These are phyloP conservation scores for Chrysodeixis includens DNA, from an alignment of 2,888 invertebrate genomes.

Conservation along the genomic window DNA sequence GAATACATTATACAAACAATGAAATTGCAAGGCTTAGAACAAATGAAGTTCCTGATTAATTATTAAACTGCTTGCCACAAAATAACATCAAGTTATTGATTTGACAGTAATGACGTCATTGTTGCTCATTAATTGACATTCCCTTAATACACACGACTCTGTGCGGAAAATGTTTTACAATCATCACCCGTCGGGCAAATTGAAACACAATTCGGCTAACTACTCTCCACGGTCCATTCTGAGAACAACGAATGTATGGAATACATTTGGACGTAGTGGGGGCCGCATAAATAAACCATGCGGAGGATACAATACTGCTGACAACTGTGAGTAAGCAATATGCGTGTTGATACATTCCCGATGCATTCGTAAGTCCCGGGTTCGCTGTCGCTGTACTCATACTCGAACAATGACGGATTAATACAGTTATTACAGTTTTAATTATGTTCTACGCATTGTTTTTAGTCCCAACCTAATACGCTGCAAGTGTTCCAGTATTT, in stretches of 20 bases:
- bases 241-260: conserved; percentile 52
- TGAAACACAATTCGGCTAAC: conserved; percentile 58
- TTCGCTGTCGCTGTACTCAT: conserved; percentile 7
- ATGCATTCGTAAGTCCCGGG: conserved; percentile 47
- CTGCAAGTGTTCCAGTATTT: too few relatives aligned
- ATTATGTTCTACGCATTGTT: conserved; percentile 25
- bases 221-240: conserved; percentile 42
- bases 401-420: conserved; percentile 31
- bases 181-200: conserved; percentile 46
- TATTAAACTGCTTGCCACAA: neutral
- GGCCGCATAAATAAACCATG: conserved; percentile 56
- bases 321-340: conserved; percentile 54
- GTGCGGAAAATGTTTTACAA: conserved; percentile 33
- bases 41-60: too few relatives aligned
- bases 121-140: neutral
- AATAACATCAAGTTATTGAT: too few relatives aligned
- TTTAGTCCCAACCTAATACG: conserved; percentile 9
- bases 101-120: neutral
- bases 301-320: conserved; percentile 38
- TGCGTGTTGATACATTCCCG: conserved; percentile 49
- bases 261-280: conserved; percentile 49
- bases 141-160: neutral
- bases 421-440: conserved; percentile 38
- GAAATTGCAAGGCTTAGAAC: too few relatives aligned
- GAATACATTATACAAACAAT: too few relatives aligned